Evolutionary conservation across 1,140 invertebrate genomes (phyloP).

Genomic region (Diuraphis noxia): DNA sequence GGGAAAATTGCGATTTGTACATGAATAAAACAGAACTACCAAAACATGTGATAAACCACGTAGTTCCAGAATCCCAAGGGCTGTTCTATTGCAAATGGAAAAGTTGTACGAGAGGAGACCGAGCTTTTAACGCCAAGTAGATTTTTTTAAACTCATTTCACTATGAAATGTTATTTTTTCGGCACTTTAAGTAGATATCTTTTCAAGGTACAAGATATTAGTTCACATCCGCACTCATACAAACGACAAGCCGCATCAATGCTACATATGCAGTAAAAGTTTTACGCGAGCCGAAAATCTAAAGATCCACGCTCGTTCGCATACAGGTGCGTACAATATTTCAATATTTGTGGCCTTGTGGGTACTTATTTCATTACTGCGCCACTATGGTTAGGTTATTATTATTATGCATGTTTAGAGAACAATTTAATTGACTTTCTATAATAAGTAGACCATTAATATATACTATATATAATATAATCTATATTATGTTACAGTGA

Average conservation of each 20-base stretch:
- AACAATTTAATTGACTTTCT: no score
- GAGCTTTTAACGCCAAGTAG: conserved; percentile 86
- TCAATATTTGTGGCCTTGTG: no score
- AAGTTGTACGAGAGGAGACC: conserved; percentile 76
- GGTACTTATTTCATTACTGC: no score
- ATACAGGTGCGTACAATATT: conserved; percentile 68
- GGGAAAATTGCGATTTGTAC: conserved; percentile 64
- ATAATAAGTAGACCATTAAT: no score
- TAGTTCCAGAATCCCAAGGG: conserved; percentile 72
- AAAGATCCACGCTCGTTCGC: conserved; percentile 85
- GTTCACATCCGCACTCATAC: conserved; percentile 88
- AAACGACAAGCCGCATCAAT: conserved; percentile 85
- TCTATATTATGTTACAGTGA: no score
- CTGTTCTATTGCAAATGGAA: conserved; percentile 87
- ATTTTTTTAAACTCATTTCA: background rate
- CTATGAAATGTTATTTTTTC: background rate
- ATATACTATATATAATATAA: no score
- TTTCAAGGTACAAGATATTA: conserved; percentile 83
- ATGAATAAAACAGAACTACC: conserved; percentile 74
- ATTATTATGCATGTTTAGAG: no score
- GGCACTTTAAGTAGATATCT: background rate
- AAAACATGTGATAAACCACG: conserved; percentile 77
- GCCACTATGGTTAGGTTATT: no score
- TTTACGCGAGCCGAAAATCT: conserved; percentile 87
- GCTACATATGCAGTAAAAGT: conserved; percentile 80